Percentiles rank a stretch among this genome's conserved stretches.
Evolutionary conservation across 2,113 vertebrate genomes (phyloP).

Genomic region (Dasyornis broadbenti): DNA sequence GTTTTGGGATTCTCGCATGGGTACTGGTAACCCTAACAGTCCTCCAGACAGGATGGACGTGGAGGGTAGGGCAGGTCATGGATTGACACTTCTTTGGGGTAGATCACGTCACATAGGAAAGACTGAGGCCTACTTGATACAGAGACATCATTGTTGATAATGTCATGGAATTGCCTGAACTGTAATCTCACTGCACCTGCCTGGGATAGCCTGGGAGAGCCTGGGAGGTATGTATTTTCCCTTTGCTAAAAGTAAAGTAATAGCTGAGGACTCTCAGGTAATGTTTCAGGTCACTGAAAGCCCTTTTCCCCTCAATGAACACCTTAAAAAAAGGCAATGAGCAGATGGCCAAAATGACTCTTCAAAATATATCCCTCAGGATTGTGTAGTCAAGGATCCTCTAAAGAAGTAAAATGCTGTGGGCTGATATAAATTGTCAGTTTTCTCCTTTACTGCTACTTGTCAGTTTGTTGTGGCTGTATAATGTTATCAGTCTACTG

Average conservation of each 20-base stretch:
- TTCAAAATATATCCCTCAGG: not conserved
- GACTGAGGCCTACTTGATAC: not conserved
- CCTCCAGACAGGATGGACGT: not conserved
- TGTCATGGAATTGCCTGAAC: not conserved
- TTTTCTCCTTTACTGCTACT: not conserved
- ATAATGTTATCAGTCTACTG: not conserved
- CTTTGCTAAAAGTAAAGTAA: not conserved
- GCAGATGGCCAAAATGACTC: not conserved
- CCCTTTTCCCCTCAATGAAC: not conserved
- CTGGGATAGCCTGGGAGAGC: not conserved
- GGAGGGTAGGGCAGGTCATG: not conserved
- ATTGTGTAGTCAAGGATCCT: not conserved
- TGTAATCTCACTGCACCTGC: not conserved
- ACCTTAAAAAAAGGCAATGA: not conserved
- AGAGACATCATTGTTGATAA: not conserved
- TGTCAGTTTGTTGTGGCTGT: not conserved
- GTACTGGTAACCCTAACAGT: not conserved
- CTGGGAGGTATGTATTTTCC: not conserved
- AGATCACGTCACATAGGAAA: not conserved
- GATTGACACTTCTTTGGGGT: not conserved
- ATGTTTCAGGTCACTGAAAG: not conserved
- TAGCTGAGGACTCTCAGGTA: not conserved
- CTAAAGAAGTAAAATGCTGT: not conserved
- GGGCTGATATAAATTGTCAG: not conserved
- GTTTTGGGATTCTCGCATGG: not conserved